These are phyloP conservation scores for Hemitrygon akajei DNA, from an alignment of 2,797 vertebrate genomes.

Conservation along the genomic window DNA sequence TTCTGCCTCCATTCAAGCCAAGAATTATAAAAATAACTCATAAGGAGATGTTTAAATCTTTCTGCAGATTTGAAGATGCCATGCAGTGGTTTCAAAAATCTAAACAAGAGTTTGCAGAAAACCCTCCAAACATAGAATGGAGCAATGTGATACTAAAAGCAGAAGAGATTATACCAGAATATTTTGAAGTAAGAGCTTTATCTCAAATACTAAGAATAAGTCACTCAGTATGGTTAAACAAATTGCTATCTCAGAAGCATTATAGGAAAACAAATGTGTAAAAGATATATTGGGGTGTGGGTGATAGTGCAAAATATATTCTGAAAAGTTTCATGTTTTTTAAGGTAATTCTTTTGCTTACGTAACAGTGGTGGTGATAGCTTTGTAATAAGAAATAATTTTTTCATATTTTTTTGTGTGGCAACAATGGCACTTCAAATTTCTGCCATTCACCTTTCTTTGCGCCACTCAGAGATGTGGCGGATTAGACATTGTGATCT, in stretches of 20 bases:
- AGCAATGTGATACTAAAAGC: slow-evolving; percentile 45
- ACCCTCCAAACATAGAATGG: slow-evolving; percentile 43
- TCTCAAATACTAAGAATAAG: background rate
- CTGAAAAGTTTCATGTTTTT: background rate
- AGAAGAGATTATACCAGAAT: slow-evolving; percentile 47
- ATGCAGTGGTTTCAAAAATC: slow-evolving; percentile 50
- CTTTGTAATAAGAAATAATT: background rate
- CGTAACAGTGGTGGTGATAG: background rate
- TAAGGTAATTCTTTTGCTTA: background rate
- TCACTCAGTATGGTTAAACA: background rate
- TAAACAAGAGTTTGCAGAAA: slow-evolving; percentile 47
- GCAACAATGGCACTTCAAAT: background rate
- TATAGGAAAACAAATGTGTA: too few relatives aligned
- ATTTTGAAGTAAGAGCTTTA: slow-evolving; percentile 48
- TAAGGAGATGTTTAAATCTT: slow-evolving; percentile 40
- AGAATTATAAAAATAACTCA: background rate
- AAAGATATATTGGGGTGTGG: too few relatives aligned
- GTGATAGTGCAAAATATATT: too few relatives aligned
- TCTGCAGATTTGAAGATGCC: slow-evolving; percentile 49
- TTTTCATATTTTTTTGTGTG: background rate
- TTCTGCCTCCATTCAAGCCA: background rate
- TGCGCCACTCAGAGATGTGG: background rate
- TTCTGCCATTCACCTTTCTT: background rate
- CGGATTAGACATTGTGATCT: background rate
- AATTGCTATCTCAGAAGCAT: background rate